These are phyloP conservation scores for Darevskia nairensis DNA, from an alignment of 2,797 vertebrate genomes.

Conservation along the genomic window DNA sequence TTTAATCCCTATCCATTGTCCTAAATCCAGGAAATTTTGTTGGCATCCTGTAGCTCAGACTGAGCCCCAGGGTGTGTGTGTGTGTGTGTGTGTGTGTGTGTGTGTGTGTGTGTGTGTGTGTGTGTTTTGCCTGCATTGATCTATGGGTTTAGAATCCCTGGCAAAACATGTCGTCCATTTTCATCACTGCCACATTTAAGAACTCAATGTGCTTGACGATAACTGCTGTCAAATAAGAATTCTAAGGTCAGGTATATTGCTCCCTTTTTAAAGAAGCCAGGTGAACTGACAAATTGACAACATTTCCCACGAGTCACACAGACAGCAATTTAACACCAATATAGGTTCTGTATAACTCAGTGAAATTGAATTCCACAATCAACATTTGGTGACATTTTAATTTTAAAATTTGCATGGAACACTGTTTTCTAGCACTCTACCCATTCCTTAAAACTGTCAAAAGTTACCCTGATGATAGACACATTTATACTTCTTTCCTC, in stretches of 20 bases:
- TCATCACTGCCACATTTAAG: neutral
- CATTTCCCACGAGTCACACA: neutral
- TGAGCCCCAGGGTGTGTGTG: too few species aligned
- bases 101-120: too few species aligned
- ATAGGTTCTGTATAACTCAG: too few species aligned
- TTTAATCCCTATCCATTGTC: too few species aligned
- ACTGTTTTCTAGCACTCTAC: neutral
- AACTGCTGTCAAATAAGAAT: neutral
- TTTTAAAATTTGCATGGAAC: neutral
- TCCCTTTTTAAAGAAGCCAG: slow-evolving; percentile 13
- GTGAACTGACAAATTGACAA: neutral
- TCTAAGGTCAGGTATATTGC: neutral
- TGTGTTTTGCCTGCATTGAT: neutral
- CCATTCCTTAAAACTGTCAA: neutral
- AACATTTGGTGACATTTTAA: neutral
- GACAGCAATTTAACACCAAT: too few species aligned
- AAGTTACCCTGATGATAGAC: neutral
- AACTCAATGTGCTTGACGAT: neutral
- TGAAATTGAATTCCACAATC: neutral
- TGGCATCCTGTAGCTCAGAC: too few species aligned
- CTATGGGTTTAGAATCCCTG: neutral
- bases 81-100: too few species aligned
- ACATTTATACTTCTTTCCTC: neutral
- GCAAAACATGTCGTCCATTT: neutral
- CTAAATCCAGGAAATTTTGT: too few species aligned